phyloP scores from a whole-genome alignment of 2,888 invertebrate genomes.

The Drosophila rubida region DNA sequence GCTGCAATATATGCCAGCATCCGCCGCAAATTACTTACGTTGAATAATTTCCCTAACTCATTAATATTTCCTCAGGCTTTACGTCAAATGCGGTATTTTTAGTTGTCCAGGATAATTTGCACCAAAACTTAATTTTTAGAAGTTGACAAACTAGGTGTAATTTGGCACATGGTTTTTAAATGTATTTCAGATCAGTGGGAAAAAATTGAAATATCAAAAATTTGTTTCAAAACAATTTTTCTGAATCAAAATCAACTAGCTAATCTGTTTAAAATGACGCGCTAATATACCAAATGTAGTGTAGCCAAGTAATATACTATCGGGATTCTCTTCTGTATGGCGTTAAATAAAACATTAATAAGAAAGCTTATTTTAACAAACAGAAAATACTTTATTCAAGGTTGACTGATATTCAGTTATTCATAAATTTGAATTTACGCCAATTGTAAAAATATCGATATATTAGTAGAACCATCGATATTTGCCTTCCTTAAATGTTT shows the following conservation, averaged over 20 bases:
- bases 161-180: too few species aligned
- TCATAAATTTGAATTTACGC: too few species aligned
- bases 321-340: not conserved
- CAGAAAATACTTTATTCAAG: too few species aligned
- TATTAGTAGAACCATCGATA: not conserved
- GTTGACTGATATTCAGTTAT: too few species aligned
- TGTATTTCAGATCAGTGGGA: too few species aligned
- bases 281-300: not conserved
- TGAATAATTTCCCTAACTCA: not conserved
- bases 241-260: not conserved
- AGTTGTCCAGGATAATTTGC: not conserved
- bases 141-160: too few species aligned
- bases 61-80: not conserved
- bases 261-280: not conserved
- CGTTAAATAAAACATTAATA: not conserved
- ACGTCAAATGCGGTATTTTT: conserved; percentile 27
- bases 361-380: too few species aligned
- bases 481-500: conserved; percentile 17
- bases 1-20: too few species aligned
- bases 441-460: not conserved
- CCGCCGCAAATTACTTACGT: not conserved
- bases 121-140: too few species aligned
- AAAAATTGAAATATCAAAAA: too few species aligned
- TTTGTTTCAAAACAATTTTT: too few species aligned
- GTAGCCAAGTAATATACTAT: not conserved